These are phyloP conservation scores for Campoplex capitator DNA, from an alignment of 2,888 invertebrate species.

Conservation along the genomic window DNA sequence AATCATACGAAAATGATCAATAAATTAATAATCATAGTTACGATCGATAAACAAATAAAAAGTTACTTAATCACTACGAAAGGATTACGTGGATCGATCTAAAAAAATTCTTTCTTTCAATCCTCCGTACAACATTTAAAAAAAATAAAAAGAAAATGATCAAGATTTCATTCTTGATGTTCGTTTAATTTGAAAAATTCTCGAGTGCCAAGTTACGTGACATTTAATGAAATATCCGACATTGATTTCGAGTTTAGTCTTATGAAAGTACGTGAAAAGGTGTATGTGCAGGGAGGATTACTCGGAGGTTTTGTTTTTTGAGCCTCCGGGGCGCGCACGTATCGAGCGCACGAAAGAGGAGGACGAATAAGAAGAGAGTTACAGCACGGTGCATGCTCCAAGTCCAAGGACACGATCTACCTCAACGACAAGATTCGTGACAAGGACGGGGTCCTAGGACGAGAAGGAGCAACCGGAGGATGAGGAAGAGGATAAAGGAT, in stretches of 20 bases:
- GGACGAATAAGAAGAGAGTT: conserved; percentile 63
- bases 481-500: conserved; percentile 64
- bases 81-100: background rate
- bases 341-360: conserved; percentile 39
- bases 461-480: conserved; percentile 57
- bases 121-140: background rate
- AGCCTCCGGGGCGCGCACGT: conserved; percentile 16
- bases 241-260: background rate
- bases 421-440: conserved; percentile 75
- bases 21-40: background rate
- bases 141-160: background rate
- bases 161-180: no score
- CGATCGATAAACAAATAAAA: background rate
- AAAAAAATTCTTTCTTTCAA: no score
- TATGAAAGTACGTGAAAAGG: conserved; percentile 6
- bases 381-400: conserved; percentile 68
- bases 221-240: background rate
- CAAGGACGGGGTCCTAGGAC: conserved; percentile 73
- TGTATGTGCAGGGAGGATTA: background rate
- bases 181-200: background rate
- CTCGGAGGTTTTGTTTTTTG: conserved; percentile 9
- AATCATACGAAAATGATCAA: background rate
- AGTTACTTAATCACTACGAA: background rate
- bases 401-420: conserved; percentile 79
- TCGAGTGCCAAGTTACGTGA: background rate